Percentiles rank a stretch among this genome's conserved stretches.
Evolutionary conservation across 2,113 vertebrate genomes (phyloP).

Genomic region (Microtus oregoni): DNA sequence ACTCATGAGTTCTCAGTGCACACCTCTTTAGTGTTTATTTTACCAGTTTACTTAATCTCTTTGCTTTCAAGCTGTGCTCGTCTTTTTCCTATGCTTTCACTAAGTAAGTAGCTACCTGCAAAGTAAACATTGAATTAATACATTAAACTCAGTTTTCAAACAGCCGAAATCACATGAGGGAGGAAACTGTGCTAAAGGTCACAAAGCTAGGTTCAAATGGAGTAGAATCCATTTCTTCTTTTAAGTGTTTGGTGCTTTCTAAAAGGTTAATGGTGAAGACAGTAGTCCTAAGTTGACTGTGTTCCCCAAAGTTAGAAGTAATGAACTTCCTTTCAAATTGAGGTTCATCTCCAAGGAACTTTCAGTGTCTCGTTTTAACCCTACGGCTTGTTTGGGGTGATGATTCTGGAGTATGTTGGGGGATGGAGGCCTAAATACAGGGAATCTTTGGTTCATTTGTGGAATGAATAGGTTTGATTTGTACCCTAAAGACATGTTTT

Average conservation of each 20-base stretch:
- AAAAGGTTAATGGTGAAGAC: slow-evolving; percentile 52
- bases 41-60: background rate
- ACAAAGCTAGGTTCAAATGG: background rate
- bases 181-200: slow-evolving; percentile 30
- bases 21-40: slow-evolving; percentile 49
- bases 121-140: slow-evolving; percentile 44
- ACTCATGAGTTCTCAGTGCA: background rate
- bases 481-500: slow-evolving; percentile 43
- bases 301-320: slow-evolving; percentile 25
- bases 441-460: slow-evolving; percentile 41
- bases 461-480: slow-evolving; percentile 57
- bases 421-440: background rate
- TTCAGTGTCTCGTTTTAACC: slow-evolving; percentile 24
- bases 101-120: slow-evolving; percentile 46
- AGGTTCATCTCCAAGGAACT: slow-evolving; percentile 11
- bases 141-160: slow-evolving; percentile 56
- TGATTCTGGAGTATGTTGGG: slow-evolving; percentile 6
- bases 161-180: slow-evolving; percentile 27
- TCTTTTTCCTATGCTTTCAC: background rate
- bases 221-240: slow-evolving; percentile 23
- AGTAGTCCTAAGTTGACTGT: slow-evolving; percentile 22
- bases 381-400: background rate
- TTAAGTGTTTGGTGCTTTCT: background rate
- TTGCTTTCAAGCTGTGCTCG: slow-evolving; percentile 39
- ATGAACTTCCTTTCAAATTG: slow-evolving; percentile 34